Evolutionary conservation across 2,113 vertebrate genomes (phyloP), one percentile per base, ranked within the genome.

Genomic region (Xenotilapia leptura): DNA sequence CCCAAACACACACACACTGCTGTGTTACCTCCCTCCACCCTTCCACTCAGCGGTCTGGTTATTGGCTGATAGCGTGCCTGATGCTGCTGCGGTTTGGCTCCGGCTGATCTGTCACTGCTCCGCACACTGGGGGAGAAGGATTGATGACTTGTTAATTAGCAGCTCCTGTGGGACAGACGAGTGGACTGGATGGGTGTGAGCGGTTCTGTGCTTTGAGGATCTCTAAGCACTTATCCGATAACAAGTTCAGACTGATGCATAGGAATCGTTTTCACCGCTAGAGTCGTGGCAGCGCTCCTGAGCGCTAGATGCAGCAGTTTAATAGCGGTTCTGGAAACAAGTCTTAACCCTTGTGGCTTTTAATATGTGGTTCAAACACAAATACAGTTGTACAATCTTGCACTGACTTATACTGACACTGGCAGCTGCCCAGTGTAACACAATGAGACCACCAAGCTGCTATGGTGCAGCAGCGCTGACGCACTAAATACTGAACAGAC

Each of bases 111-210:
- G 87, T 90, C 90, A 68, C 83, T 79, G 82, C 23, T 58, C 85
- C 70, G 31, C 90, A 38, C 62, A 68, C 91, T 88, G 86, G 19
- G 47, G 88, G 6, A 83, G 17, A 77, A 77, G 77, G 90, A 90
- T 94, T 89, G 90, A 93, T 92, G 28, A 86, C 86, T 86, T 5
- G 56, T 86, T 92, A 91, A 92, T 93, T 85, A 90, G 38, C 86
- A 33, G 86, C 33, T 85, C 93, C 90, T 79, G 86, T 47, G 89
- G 90, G 91, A 88, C 80, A 4, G 28, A 28, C 65, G 86, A 47
- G 73, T 83, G 88, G 60, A 83, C 86, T 75, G 77, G 84, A 79
- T 83, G 88, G 90, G 88, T 88, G 88, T 82, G 90, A 88, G 79
- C 9, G 55, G 42, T 79, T 90, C 85, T 86, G 42, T 36, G 58